Evolutionary conservation across 1,140 invertebrate genomes (phyloP), one percentile per base, ranked within the genome.

Genomic region (Lanistes nyassanus): DNA sequence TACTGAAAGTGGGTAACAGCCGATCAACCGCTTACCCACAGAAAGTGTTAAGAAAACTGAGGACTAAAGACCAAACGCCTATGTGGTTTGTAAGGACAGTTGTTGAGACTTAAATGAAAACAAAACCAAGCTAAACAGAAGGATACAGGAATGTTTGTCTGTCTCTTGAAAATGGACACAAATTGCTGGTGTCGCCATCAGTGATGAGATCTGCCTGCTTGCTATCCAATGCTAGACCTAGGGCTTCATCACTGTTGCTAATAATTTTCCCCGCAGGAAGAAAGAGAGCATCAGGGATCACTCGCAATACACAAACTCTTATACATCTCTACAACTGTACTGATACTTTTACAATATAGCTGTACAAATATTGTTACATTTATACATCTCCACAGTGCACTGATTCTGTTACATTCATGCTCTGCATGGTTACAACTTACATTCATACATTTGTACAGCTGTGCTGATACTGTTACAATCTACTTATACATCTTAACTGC

Each of bases 101-200:
- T n/a, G n/a, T n/a, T n/a, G n/a, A n/a, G n/a, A n/a, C n/a, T n/a
- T n/a, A n/a, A n/a, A n/a, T n/a, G n/a, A n/a, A n/a, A n/a, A n/a
- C n/a, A n/a, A n/a, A n/a, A n/a, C n/a, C n/a, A n/a, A n/a, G n/a
- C n/a, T n/a, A n/a, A n/a, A n/a, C n/a, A n/a, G n/a, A 70, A 70
- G 68, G 68, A 70, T 70, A 70, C 68, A 70, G 51, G 56, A 70
- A 58, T 2, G 19, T 3, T n/a, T 16, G 19, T 29, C 31, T 70
- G 13, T 26, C 5, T 26, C 3, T 55, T 26, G 68, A 70, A 13
- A 70, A 70, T 19, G 68, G 53, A 58, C 68, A 70, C 4, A 19
- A 19, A 2, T 42, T 16, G 36, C 7, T 67, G 34, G 13, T 3
- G 11, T 42, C 37, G 23, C 23, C 16, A 16, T 0, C 37, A 67